Percentiles rank a stretch among this genome's conserved stretches.
phyloP scores from a whole-genome alignment of 2,888 invertebrate species.

The Barypeithes pellucidus region DNA sequence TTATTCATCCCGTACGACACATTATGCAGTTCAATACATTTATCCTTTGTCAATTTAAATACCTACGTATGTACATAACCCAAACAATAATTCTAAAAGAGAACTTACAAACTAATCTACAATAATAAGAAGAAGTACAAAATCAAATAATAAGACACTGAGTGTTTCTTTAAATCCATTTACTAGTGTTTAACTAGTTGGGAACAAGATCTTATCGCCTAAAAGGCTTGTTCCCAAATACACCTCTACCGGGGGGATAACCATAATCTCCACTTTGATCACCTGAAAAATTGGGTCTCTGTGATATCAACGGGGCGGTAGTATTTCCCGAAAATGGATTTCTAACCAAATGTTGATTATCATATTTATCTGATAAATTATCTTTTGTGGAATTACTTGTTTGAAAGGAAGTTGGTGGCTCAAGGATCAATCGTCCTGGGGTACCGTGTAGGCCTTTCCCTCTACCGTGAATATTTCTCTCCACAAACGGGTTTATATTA shows the following conservation, averaged over 20 bases:
- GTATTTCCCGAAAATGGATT: slow-evolving; percentile 1
- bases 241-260: not conserved
- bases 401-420: not conserved
- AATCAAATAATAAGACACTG: not conserved
- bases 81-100: too few species aligned
- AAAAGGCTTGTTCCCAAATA: not conserved
- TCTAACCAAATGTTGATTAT: slow-evolving; percentile 2
- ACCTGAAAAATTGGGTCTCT: not conserved
- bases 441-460: not conserved
- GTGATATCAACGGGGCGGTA: not conserved
- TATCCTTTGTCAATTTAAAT: too few species aligned
- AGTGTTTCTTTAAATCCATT: not conserved
- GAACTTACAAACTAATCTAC: too few species aligned
- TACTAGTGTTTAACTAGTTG: not conserved
- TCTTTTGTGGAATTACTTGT: not conserved
- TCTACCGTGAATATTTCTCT: not conserved
- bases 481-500: not conserved
- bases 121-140: not conserved
- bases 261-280: not conserved
- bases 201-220: not conserved
- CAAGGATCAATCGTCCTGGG: not conserved
- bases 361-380: not conserved
- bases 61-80: too few species aligned
- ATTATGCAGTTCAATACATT: too few species aligned
- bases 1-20: too few species aligned